A percentile compares a stretch with the other conserved stretches of the same genome.
These are phyloP conservation scores for Melinopterus prodromus DNA, from an alignment of 2,888 invertebrate genomes.

Conservation along the genomic window DNA sequence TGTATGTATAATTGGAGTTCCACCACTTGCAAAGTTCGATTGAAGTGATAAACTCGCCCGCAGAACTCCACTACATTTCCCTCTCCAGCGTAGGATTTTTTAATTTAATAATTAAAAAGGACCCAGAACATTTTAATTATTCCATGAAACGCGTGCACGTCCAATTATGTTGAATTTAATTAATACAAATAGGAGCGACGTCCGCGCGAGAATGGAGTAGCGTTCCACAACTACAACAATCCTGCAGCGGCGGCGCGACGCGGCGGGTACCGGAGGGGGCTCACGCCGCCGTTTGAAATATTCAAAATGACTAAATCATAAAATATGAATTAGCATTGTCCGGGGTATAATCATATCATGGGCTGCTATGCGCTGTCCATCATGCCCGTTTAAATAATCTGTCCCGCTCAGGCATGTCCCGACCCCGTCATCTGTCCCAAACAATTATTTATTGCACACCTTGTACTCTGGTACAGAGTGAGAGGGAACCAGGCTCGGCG, in stretches of 20 bases:
- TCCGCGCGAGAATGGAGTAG: conserved; percentile 13
- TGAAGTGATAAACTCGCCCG: background rate
- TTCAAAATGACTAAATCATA: conserved; percentile 47
- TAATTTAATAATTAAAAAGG: conserved; percentile 24
- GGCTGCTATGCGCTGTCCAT: conserved; percentile 53
- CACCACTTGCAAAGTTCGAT: background rate
- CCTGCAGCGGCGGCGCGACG: conserved; percentile 21
- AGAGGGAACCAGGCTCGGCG: conserved; percentile 26
- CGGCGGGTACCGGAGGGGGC: conserved; percentile 22
- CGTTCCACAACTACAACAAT: background rate
- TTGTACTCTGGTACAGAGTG: conserved; percentile 43
- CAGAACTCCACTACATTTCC: background rate
- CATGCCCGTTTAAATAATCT: conserved; percentile 56
- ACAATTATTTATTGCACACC: conserved; percentile 58
- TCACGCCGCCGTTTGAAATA: conserved; percentile 41
- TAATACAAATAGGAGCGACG: conserved; percentile 32
- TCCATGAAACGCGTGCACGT: conserved; percentile 26
- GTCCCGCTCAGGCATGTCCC: conserved; percentile 52
- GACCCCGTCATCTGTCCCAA: conserved; percentile 53
- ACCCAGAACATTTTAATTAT: conserved; percentile 22
- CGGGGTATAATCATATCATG: conserved; percentile 48
- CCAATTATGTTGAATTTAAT: conserved; percentile 34
- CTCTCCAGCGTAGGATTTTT: background rate
- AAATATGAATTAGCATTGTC: conserved; percentile 47
- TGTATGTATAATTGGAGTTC: background rate